Conservation (phyloP, 2,113 vertebrate species). For the Tragelaphus imberbis region DNA sequence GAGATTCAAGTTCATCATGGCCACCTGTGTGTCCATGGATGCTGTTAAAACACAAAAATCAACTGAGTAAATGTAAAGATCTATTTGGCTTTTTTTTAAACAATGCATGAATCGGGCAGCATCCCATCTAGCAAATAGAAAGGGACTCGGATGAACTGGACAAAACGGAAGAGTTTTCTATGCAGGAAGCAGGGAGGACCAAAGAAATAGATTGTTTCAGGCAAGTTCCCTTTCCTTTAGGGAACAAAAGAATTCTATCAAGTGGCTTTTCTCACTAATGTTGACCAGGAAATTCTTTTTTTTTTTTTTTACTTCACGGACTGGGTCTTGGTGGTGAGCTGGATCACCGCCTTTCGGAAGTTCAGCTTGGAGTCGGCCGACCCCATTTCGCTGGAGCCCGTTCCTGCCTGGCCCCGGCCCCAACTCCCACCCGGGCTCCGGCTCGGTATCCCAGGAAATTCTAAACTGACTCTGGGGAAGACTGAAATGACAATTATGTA, state of each 20-base stretch:
- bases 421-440: neutral
- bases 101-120: neutral
- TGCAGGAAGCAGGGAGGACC: neutral
- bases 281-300: neutral
- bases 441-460: neutral
- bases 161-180: neutral
- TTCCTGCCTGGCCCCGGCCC: neutral
- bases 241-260: neutral
- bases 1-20: neutral
- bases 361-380: constrained; percentile 95
- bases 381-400: constrained; percentile 84
- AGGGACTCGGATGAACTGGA: neutral
- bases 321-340: constrained; percentile 98
- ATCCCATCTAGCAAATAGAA: neutral
- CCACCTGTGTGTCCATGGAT: neutral
- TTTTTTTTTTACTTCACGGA: no score
- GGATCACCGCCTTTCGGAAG: constrained; percentile 98
- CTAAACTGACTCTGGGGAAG: neutral
- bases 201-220: neutral
- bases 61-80: neutral
- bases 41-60: neutral
- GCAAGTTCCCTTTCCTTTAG: neutral
- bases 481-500: neutral
- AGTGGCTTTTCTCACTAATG: neutral
- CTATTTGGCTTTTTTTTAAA: neutral